Percentiles rank a stretch among this genome's conserved stretches.
phyloP scores from a whole-genome alignment of 2,113 vertebrate species.

The Bufo gargarizans region DNA sequence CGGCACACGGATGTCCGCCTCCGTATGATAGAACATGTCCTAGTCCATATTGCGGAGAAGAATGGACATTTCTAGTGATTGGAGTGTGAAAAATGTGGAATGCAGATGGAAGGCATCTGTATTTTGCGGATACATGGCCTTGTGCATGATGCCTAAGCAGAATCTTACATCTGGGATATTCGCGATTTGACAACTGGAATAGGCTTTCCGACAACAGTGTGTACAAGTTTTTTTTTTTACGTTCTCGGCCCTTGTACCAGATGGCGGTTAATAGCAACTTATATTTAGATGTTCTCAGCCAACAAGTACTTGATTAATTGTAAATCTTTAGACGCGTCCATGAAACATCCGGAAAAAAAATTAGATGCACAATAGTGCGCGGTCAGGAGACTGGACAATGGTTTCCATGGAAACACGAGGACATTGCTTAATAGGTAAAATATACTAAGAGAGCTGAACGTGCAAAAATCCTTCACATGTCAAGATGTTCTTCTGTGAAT shows the following conservation, averaged over 20 bases:
- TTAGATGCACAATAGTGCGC: neutral
- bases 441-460: neutral
- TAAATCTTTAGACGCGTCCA: neutral
- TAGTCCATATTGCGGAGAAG: no score
- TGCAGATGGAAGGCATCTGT: no score
- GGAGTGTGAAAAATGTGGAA: no score
- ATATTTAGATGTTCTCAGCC: neutral
- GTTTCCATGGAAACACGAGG: constrained; percentile 29
- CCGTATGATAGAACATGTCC: no score
- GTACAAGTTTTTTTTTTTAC: neutral
- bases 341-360: neutral
- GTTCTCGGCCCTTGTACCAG: neutral
- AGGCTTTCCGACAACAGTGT: no score
- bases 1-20: no score
- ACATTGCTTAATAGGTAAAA: neutral
- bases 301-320: neutral
- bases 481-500: constrained; percentile 15
- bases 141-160: no score
- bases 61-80: no score
- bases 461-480: constrained; percentile 9
- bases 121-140: no score
- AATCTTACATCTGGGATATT: no score
- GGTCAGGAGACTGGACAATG: constrained; percentile 3
- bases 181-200: no score
- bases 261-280: neutral